Base-by-base conservation (phyloP, 2,888 invertebrate species). In the Encarsia formosa region DNA sequence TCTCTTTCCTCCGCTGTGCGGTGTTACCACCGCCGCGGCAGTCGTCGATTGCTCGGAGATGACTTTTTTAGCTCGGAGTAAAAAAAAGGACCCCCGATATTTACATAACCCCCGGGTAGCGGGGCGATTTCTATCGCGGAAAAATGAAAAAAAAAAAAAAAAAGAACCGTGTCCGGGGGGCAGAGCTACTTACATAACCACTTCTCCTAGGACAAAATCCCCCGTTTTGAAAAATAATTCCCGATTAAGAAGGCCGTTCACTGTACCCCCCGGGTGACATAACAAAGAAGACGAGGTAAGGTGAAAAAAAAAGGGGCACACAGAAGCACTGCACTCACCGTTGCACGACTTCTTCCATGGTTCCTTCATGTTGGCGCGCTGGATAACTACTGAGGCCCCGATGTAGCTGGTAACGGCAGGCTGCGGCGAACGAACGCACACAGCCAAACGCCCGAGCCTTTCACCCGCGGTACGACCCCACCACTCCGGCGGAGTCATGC, bases 271-370 rank as follows among this genome's bases (percentile, higher is more conserved):
- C n/a, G n/a, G n/a, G n/a, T n/a, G n/a, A n/a, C n/a, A n/a, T n/a
- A n/a, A n/a, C n/a, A n/a, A n/a, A n/a, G n/a, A n/a, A n/a, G 26
- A 11, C 26, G 26, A 11, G 6, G 26, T 8, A 11, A 26, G 26
- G 26, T 11, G 11, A 19, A 40, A 22, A 15, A 29, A 4, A 13
- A 5, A 46, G 48, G n/a, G n/a, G n/a, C n/a, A n/a, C n/a, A n/a
- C n/a, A n/a, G n/a, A n/a, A n/a, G n/a, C n/a, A n/a, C n/a, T n/a
- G n/a, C n/a, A n/a, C 57, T 57, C 52, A 57, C 57, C 57, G 40
- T 57, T 57, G 54, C 57, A 57, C 48, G 54, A 40, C 42, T 57
- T 57, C 54, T 57, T 57, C 57, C 57, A 57, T 22, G 57, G 57
- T 52, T 57, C 57, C 57, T 57, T 57, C 57, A 57, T 57, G 46